phyloP scores from a whole-genome alignment of 2,888 invertebrate genomes.

The Galeopsomyia nigrocyanea region DNA sequence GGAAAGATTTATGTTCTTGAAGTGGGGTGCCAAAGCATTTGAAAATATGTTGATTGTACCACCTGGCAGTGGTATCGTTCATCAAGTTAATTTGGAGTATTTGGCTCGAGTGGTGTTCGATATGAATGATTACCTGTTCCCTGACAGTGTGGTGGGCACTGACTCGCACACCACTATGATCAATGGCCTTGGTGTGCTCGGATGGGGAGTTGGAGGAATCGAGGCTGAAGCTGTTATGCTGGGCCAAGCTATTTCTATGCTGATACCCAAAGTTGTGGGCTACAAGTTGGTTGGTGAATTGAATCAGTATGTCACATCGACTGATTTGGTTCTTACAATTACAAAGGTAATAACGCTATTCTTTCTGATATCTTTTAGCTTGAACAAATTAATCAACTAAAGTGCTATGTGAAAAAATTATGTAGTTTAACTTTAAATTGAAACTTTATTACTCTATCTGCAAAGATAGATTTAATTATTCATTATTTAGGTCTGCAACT shows the following conservation, averaged over 20 bases:
- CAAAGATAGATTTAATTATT: too few species aligned
- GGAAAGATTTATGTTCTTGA: conserved; percentile 95
- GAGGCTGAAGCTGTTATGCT: conserved; percentile 99
- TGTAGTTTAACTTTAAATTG: background rate
- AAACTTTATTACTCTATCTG: too few species aligned
- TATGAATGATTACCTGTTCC: conserved; percentile 77
- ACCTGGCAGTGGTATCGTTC: conserved; percentile 96
- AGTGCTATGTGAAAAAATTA: background rate
- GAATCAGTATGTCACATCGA: conserved; percentile 89
- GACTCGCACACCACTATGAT: conserved; percentile 99
- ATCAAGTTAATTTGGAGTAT: conserved; percentile 96
- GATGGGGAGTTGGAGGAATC: conserved; percentile 97
- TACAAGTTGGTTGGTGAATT: conserved; percentile 89
- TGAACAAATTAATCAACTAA: too few species aligned
- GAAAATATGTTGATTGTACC: conserved; percentile 97
- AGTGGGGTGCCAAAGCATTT: conserved; percentile 98
- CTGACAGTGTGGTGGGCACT: conserved; percentile 95
- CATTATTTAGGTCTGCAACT: too few species aligned
- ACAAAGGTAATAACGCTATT: conserved; percentile 80
- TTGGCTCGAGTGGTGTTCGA: conserved; percentile 91
- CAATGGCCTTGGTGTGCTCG: conserved; percentile 95
- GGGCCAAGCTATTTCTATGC: conserved; percentile 97
- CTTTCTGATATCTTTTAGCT: background rate
- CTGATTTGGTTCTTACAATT: conserved; percentile 96
- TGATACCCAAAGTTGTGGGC: conserved; percentile 95